Conservation (phyloP, 2,888 invertebrate genomes). For the Amphipyra berbera region DNA sequence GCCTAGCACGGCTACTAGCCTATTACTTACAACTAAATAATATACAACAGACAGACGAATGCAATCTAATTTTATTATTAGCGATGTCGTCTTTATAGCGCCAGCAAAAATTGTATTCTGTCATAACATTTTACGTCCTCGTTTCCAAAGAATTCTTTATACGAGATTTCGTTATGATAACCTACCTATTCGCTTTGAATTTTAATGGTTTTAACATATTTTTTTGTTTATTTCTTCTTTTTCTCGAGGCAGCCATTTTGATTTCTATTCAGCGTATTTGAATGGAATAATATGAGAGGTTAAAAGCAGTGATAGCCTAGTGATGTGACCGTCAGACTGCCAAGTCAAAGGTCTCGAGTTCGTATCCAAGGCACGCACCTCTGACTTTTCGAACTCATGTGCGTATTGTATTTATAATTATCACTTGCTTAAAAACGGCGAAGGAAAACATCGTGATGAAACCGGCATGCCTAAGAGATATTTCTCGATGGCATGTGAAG, state of each 20-base stretch:
- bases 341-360: too few species aligned
- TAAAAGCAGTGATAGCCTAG: too few species aligned
- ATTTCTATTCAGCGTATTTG: constrained; percentile 12
- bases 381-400: too few species aligned
- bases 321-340: too few species aligned
- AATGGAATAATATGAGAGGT: constrained; percentile 3
- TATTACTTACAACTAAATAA: too few species aligned
- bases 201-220: constrained; percentile 45
- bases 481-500: too few species aligned
- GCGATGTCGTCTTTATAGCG: constrained; percentile 26
- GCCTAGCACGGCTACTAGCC: too few species aligned
- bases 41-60: constrained; percentile 45
- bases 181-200: constrained; percentile 61
- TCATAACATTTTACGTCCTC: constrained; percentile 61
- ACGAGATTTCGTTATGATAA: constrained; percentile 54
- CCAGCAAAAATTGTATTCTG: constrained; percentile 56
- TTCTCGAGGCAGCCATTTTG: constrained; percentile 31
- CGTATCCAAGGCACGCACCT: too few species aligned
- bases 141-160: constrained; percentile 52
- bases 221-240: constrained; percentile 16
- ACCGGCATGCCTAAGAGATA: too few species aligned
- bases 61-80: constrained; percentile 9
- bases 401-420: too few species aligned
- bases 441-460: too few species aligned
- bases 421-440: too few species aligned